Percentiles rank a stretch among this genome's conserved stretches.
phyloP scores from a whole-genome alignment of 1,140 invertebrate species.

The Mactra quadrangularis region DNA sequence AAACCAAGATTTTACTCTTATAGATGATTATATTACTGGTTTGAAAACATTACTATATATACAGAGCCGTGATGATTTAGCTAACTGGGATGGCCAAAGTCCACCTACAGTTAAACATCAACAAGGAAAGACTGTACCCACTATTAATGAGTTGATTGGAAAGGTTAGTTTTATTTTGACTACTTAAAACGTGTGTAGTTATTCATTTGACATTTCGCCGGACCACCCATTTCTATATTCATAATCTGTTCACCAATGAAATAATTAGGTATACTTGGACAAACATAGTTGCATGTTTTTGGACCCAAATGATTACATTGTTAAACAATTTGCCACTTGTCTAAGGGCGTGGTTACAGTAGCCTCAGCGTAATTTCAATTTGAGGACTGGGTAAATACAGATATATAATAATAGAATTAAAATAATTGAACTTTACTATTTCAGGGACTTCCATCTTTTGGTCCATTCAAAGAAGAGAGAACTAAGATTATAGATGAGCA shows the following conservation, averaged over 20 bases:
- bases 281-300: too few species aligned
- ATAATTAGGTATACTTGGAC: too few species aligned
- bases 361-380: too few species aligned
- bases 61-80: slow-evolving; percentile 87
- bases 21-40: slow-evolving; percentile 96
- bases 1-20: slow-evolving; percentile 98
- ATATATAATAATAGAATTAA: too few species aligned
- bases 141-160: slow-evolving; percentile 83
- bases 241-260: too few species aligned
- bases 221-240: too few species aligned
- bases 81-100: slow-evolving; percentile 96
- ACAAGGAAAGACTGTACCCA: slow-evolving; percentile 94
- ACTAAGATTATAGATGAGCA: slow-evolving; percentile 88
- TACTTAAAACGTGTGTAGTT: too few species aligned
- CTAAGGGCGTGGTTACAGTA: too few species aligned
- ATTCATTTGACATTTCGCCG: too few species aligned
- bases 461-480: slow-evolving; percentile 91
- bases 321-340: too few species aligned
- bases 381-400: too few species aligned
- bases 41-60: slow-evolving; percentile 95
- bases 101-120: slow-evolving; percentile 95
- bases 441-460: slow-evolving; percentile 93
- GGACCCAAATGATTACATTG: too few species aligned
- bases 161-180: slow-evolving; percentile 64
- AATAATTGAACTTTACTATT: slow-evolving; percentile 21